phyloP scores from a whole-genome alignment of 2,888 invertebrate genomes.

The Nasonia oneida region DNA sequence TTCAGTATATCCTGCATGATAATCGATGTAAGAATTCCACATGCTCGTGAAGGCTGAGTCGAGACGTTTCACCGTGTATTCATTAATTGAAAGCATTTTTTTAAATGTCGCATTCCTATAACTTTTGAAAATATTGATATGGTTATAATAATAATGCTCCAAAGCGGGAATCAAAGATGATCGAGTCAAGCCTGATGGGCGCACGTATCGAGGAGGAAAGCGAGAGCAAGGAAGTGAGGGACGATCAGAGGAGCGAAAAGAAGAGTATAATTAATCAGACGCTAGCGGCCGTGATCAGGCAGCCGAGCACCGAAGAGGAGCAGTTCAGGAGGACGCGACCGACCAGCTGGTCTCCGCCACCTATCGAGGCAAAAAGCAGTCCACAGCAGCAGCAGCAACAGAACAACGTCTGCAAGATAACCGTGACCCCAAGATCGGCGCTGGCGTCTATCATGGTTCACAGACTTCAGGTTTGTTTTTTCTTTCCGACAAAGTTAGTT shows the following conservation, averaged over 20 bases:
- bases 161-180: constrained; percentile 41
- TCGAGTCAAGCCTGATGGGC: constrained; percentile 41
- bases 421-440: constrained; percentile 66
- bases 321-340: constrained; percentile 75
- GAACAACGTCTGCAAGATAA: constrained; percentile 75
- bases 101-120: no score
- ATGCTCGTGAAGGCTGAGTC: no score
- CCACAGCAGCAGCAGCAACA: not conserved
- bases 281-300: constrained; percentile 1
- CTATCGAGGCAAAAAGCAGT: constrained; percentile 58
- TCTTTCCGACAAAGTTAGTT: not conserved
- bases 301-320: constrained; percentile 62
- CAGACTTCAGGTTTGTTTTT: constrained; percentile 72
- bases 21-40: no score
- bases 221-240: constrained; percentile 24
- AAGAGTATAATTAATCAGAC: not conserved
- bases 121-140: no score
- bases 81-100: no score
- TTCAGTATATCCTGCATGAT: no score
- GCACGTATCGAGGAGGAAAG: constrained; percentile 48
- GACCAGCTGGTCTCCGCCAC: constrained; percentile 77
- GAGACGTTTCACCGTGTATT: no score
- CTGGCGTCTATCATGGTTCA: constrained; percentile 70
- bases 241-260: constrained; percentile 13
- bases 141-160: no score